phyloP scores from a whole-genome alignment of 2,797 vertebrate species.

The Bovichtus diacanthus region DNA sequence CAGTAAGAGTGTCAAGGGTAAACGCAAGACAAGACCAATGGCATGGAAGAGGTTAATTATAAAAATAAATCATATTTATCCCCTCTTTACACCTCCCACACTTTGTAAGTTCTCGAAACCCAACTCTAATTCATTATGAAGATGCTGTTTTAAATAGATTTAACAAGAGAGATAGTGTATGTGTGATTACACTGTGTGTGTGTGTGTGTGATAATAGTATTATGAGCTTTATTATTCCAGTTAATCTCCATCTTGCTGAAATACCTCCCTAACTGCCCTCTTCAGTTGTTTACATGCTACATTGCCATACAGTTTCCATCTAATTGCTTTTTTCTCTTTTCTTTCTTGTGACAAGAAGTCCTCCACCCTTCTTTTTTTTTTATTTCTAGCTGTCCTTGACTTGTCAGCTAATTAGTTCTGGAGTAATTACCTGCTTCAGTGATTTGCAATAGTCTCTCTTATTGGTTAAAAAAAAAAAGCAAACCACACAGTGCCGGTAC shows the following conservation, averaged over 20 bases:
- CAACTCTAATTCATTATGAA: neutral
- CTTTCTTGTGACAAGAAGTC: constrained; percentile 34
- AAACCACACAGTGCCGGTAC: constrained; percentile 37
- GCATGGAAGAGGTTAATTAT: too few relatives aligned
- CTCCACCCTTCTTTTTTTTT: constrained; percentile 6
- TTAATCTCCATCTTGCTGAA: constrained; percentile 70
- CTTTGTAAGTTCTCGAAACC: neutral
- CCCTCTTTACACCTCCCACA: neutral
- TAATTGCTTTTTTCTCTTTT: constrained; percentile 65
- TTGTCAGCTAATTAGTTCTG: constrained; percentile 82
- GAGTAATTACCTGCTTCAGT: constrained; percentile 82
- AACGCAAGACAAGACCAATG: neutral
- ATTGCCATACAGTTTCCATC: constrained; percentile 67
- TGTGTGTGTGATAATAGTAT: constrained; percentile 8
- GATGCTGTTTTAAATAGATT: neutral
- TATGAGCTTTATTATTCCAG: constrained; percentile 62
- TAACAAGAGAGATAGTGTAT: neutral
- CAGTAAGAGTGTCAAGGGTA: neutral
- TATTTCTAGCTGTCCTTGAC: constrained; percentile 77
- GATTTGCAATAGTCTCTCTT: constrained; percentile 71
- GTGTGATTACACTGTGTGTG: neutral
- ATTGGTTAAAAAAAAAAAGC: constrained; percentile 41
- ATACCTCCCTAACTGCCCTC: constrained; percentile 36
- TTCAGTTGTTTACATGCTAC: constrained; percentile 64
- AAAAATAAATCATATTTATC: neutral